Evolutionary conservation across 2,888 invertebrate genomes (phyloP).

Genomic region (Eupithecia tripunctaria): DNA sequence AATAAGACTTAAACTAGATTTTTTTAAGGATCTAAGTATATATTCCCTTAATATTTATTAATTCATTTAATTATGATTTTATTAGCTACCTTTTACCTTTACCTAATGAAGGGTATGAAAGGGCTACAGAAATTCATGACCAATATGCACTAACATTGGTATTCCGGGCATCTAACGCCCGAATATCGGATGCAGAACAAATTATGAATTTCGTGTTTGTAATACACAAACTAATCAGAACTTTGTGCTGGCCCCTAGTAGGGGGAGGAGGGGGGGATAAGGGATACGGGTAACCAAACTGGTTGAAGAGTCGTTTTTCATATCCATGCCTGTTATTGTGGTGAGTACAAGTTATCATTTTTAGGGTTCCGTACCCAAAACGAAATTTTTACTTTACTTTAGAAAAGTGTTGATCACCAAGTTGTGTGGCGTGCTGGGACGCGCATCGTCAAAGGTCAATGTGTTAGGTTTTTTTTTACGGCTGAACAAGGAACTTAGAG

Average conservation of each 20-base stretch:
- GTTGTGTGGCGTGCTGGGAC: no score
- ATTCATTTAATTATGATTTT: no score
- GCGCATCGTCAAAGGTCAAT: no score
- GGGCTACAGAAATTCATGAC: not conserved
- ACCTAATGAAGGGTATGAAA: not conserved
- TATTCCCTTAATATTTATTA: no score
- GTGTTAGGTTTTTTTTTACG: no score
- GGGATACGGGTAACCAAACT: not conserved
- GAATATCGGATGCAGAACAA: conserved; percentile 36
- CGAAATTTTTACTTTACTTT: no score
- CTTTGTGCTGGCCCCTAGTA: conserved; percentile 23
- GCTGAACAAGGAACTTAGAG: no score
- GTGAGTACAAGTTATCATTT: no score
- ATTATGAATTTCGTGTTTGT: conserved; percentile 37
- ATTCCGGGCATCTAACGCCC: conserved; percentile 21
- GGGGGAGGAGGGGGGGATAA: not conserved
- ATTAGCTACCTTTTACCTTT: not conserved
- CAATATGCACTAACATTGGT: conserved; percentile 16
- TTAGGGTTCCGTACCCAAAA: no score
- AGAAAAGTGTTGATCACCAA: no score
- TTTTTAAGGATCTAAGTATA: no score
- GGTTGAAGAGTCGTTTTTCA: not conserved
- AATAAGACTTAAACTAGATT: no score
- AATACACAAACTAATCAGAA: conserved; percentile 40
- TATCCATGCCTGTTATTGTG: not conserved